Base-by-base conservation (phyloP, 2,113 vertebrate species). In the Crocuta crocuta region DNA sequence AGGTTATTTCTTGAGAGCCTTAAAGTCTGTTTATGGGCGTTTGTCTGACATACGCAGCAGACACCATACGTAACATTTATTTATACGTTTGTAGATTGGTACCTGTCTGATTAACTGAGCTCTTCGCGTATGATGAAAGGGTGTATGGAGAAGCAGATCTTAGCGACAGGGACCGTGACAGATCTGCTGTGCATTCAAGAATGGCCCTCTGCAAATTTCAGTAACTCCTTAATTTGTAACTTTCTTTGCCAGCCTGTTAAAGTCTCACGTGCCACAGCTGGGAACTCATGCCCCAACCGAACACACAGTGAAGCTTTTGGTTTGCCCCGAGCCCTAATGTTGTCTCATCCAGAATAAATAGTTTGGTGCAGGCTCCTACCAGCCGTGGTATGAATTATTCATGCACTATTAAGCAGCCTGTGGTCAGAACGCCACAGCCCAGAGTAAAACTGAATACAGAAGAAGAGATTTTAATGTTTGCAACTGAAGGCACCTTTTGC, bases 311-410 rank as follows among this genome's bases (percentile, higher is more conserved):
- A 95, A 63, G 10, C 23, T 13, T 78, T 65, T 83, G 53, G 66
- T 45, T 48, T 45, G 70, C 70, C 92, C 65, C 78, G 55, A 66
- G 35, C 68, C 79, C 74, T 89, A 5, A 33, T 43, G 35, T 91
- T 83, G 19, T 39, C 58, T 4, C 91, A 31, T 94, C 93, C 88
- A 76, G 48, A 79, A 66, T 63, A 79, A 93, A 86, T 79, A n/a
- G 31, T 68, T 50, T 31, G 83, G 76, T 71, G 26, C 35, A 84
- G 21, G 26, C 61, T 10, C 87, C 83, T n/a, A 1, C 71, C 45
- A 55, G 80, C 80, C 55, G 8, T n/a, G 70, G n/a, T 76, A 55
- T 80, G 93, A 95, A 84, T 97, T 97, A 95, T 93, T 94, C 84
- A 16, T 82, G 82, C 24, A 5, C 28, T 71, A 0, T 74, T 97